Base-by-base conservation (phyloP, 2,113 vertebrate genomes). In the Plecturocebus donacophilus region DNA sequence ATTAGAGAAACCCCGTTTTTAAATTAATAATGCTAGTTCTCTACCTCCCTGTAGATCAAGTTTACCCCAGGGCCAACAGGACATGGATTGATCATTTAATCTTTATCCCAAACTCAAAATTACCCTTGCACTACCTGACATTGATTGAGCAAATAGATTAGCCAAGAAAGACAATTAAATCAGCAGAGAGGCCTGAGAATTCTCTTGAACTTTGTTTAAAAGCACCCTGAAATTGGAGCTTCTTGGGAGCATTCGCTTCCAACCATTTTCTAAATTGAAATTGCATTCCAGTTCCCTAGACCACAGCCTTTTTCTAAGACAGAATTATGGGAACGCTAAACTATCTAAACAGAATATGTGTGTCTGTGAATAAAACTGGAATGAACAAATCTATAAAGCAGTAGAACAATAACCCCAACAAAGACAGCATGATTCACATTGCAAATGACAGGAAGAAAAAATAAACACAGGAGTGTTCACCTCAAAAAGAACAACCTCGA, bases 31-130 rank as follows among this genome's bases (percentile, higher is more conserved):
- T 1, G 2, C 70, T 20, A 10, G 16, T 14, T 70, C 40, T 82
- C 16, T 87, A 86, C 25, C 85, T 14, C 93, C 73, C 12, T 20
- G 2, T 81, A 99, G 98, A 30, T 80, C 6, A 27, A 54, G 16
- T 71, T 71, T 42, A 80, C 64, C 25, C 38, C 76, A 20, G 35
- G 23, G 21, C 40, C 52, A 32, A 1, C 6, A 76, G 71, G 13
- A 35, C 76, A 76, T 6, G 1, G 52, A 64, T 13, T 82, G 77
- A 81, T 52, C 14, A 27, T 25, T 32, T 64, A 35, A 73, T 58
- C 45, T 13, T 92, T 52, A 71, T 47, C 47, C 61, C 42, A 71
- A 52, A 64, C 23, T 42, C 45, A 61, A 16, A 79, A 88, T 87
- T 64, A 30, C 52, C 25, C 47, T 92, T 6, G 23, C 52, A 73